A percentile compares a stretch with the other conserved stretches of the same genome.
phyloP scores from a whole-genome alignment of 2,888 invertebrate species.

The Tenthredo scrophulariae region DNA sequence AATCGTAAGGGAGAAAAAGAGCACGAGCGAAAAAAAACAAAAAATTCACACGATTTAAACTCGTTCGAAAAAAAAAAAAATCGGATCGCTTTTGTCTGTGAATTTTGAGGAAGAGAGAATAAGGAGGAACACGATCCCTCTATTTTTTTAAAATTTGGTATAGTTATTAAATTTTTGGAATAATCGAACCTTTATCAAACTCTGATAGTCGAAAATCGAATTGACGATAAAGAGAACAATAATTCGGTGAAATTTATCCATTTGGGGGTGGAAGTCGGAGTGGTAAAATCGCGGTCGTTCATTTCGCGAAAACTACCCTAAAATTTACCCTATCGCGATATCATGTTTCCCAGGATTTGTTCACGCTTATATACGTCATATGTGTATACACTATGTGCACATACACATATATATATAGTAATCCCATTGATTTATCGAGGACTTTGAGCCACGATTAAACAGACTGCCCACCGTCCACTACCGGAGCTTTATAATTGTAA shows the following conservation, averaged over 20 bases:
- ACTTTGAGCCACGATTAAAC: conserved; percentile 68
- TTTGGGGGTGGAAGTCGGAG: background rate
- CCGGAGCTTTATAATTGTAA: conserved; percentile 68
- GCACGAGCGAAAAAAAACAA: no score
- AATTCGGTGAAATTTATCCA: conserved; percentile 15
- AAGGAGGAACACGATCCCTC: no score
- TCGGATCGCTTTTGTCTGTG: no score
- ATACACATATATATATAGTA: conserved; percentile 55
- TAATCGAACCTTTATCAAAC: background rate
- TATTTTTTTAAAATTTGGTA: no score
- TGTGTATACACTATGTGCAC: background rate
- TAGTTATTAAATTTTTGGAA: no score
- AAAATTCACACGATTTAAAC: no score
- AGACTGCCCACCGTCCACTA: background rate
- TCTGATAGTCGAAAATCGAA: background rate
- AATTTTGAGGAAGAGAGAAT: no score
- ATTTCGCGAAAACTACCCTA: background rate
- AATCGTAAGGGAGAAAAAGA: no score
- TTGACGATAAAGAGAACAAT: conserved; percentile 4
- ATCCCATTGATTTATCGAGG: conserved; percentile 69
- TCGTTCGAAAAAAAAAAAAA: no score
- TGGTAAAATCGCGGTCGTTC: conserved; percentile 18
- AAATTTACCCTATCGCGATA: conserved; percentile 9
- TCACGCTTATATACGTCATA: conserved; percentile 55
- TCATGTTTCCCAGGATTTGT: conserved; percentile 55